These are phyloP conservation scores for Hyperopisus bebe DNA, from an alignment of 2,113 vertebrate species.

Conservation along the genomic window DNA sequence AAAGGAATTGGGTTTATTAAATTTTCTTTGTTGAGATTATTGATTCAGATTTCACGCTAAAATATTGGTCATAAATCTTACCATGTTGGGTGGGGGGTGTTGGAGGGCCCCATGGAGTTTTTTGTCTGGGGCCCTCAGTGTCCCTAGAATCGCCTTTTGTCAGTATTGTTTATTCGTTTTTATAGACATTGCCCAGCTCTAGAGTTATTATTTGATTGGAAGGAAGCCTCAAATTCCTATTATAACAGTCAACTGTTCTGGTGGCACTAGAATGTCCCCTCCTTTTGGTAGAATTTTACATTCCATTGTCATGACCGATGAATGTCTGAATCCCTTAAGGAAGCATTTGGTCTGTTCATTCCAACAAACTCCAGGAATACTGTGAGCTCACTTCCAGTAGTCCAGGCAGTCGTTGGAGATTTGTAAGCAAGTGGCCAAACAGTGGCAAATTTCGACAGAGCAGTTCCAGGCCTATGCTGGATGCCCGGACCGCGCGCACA, in stretches of 20 bases:
- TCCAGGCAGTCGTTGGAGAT: constrained; percentile 3
- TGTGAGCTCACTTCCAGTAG: background rate
- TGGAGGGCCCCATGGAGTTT: background rate
- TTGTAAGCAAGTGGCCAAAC: background rate
- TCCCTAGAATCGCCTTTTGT: background rate
- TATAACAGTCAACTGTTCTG: background rate
- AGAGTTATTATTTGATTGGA: background rate
- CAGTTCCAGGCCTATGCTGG: background rate
- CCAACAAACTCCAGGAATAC: background rate
- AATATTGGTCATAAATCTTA: background rate
- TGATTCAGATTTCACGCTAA: background rate
- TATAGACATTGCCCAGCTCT: background rate
- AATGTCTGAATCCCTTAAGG: background rate
- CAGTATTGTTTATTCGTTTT: background rate
- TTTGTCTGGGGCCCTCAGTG: background rate
- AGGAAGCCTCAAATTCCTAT: background rate
- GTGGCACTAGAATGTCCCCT: background rate
- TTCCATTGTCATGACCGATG: background rate
- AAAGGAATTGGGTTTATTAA: background rate
- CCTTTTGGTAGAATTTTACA: background rate
- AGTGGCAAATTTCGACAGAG: background rate
- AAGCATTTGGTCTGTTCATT: background rate
- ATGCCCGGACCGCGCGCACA: background rate
- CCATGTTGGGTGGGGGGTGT: background rate
- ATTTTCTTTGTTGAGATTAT: background rate